phyloP scores from a whole-genome alignment of 1,140 invertebrate genomes.

The Orussus abietinus region DNA sequence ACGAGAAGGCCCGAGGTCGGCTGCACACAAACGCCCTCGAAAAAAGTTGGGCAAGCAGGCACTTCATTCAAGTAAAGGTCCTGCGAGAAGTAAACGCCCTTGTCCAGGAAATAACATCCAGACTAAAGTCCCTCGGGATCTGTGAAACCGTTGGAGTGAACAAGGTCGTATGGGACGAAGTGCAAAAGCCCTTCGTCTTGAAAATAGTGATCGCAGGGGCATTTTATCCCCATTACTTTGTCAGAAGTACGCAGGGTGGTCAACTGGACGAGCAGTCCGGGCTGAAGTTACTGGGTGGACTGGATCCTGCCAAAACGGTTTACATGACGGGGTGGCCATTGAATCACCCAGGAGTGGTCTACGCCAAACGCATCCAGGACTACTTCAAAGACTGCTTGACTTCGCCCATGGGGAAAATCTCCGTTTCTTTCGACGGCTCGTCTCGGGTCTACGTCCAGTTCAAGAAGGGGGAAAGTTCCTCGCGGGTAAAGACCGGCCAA shows the following conservation, averaged over 20 bases:
- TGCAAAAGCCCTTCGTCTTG: slow-evolving; percentile 58
- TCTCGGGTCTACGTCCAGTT: slow-evolving; percentile 63
- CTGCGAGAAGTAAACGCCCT: slow-evolving; percentile 71
- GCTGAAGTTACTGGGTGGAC: slow-evolving; percentile 61
- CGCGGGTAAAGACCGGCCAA: slow-evolving; percentile 19
- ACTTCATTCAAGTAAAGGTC: slow-evolving; percentile 70
- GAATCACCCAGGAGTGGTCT: slow-evolving; percentile 70
- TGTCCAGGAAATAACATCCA: slow-evolving; percentile 63
- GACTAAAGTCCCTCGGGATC: slow-evolving; percentile 60
- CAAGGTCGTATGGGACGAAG: slow-evolving; percentile 44
- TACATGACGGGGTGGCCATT: slow-evolving; percentile 67
- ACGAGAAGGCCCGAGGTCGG: slow-evolving; percentile 29
- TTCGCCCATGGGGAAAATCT: slow-evolving; percentile 46
- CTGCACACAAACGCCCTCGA: slow-evolving; percentile 49
- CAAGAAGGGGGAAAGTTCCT: slow-evolving; percentile 31
- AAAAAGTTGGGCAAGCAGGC: slow-evolving; percentile 65
- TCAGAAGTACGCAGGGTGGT: slow-evolving; percentile 48
- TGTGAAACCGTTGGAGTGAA: slow-evolving; percentile 34
- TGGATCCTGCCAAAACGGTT: slow-evolving; percentile 74
- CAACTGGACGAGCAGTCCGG: slow-evolving; percentile 59
- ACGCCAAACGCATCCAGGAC: slow-evolving; percentile 59
- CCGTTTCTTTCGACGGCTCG: slow-evolving; percentile 61
- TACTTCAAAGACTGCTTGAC: slow-evolving; percentile 48
- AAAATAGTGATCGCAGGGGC: slow-evolving; percentile 61
- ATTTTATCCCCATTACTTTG: slow-evolving; percentile 91